Evolutionary conservation across 2,113 vertebrate species (phyloP).

Genomic region (Megaceryle torquata): DNA sequence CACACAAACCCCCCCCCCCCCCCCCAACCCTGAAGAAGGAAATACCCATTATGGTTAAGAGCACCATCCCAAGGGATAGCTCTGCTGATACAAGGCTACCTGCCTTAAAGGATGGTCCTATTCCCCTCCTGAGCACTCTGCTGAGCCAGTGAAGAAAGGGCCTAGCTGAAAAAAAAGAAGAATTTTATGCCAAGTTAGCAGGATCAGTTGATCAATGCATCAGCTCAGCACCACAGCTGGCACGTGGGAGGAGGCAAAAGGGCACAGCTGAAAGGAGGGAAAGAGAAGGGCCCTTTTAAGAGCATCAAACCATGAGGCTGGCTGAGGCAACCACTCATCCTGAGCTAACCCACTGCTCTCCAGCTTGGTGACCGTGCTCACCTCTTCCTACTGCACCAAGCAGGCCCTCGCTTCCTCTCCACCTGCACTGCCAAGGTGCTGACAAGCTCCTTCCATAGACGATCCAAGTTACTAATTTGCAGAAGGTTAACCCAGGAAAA

Average conservation of each 20-base stretch:
- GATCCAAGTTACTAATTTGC: not conserved
- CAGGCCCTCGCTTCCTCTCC: not conserved
- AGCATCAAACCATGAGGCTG: not conserved
- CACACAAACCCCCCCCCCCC: no score
- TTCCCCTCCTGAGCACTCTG: not conserved
- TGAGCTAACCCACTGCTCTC: not conserved
- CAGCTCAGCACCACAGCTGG: slow-evolving; percentile 8
- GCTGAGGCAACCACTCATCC: not conserved
- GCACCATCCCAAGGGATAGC: not conserved
- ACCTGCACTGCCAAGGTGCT: not conserved
- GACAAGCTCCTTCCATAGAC: not conserved
- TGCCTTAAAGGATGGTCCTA: not conserved
- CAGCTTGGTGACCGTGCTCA: not conserved
- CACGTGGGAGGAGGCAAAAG: not conserved
- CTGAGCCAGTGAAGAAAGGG: not conserved
- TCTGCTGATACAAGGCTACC: not conserved
- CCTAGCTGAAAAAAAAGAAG: not conserved
- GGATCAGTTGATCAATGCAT: not conserved
- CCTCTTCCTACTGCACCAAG: not conserved
- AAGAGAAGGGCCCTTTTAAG: not conserved
- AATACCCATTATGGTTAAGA: accelerated
- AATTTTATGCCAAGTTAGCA: not conserved
- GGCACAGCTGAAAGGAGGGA: not conserved
- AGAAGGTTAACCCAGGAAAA: not conserved
- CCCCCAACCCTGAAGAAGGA: not conserved